Conservation (phyloP, 1,140 invertebrate species). For the Xylocopa sonorina region DNA sequence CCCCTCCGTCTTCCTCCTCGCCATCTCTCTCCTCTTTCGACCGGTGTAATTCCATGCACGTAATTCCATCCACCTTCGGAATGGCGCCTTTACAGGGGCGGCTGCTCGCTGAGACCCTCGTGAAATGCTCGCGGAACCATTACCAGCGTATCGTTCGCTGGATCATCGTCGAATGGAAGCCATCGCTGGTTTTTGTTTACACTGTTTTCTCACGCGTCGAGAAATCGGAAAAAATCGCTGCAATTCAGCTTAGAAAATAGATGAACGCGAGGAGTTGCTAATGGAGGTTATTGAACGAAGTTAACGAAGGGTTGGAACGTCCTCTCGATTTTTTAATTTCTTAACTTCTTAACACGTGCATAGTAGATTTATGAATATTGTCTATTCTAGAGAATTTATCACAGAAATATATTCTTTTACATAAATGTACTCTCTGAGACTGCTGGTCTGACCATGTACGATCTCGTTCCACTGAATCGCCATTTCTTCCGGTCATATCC, state of each 20-base stretch:
- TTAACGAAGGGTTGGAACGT: background rate
- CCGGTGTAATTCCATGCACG: slow-evolving; percentile 62
- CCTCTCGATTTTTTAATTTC: too few species aligned
- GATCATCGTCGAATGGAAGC: slow-evolving; percentile 4
- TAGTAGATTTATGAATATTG: too few species aligned
- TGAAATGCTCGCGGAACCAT: slow-evolving; percentile 31
- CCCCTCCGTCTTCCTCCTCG: background rate
- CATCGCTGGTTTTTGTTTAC: slow-evolving; percentile 17
- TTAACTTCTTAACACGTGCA: too few species aligned
- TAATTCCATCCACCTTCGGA: slow-evolving; percentile 61
- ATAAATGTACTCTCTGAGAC: too few species aligned
- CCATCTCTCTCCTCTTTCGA: slow-evolving; percentile 24
- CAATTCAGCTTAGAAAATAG: background rate
- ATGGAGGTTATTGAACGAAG: too few species aligned
- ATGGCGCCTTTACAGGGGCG: slow-evolving; percentile 49
- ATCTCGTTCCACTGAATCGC: background rate
- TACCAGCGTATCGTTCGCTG: slow-evolving; percentile 26
- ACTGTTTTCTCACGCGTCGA: background rate
- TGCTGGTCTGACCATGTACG: background rate
- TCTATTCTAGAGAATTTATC: too few species aligned
- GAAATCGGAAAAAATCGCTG: background rate
- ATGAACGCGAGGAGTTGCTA: too few species aligned
- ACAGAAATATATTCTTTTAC: too few species aligned
- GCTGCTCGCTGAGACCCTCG: background rate
- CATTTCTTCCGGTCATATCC: too few species aligned